Conservation (phyloP, 2,797 vertebrate species). For the Periophthalmus magnuspinnatus region DNA sequence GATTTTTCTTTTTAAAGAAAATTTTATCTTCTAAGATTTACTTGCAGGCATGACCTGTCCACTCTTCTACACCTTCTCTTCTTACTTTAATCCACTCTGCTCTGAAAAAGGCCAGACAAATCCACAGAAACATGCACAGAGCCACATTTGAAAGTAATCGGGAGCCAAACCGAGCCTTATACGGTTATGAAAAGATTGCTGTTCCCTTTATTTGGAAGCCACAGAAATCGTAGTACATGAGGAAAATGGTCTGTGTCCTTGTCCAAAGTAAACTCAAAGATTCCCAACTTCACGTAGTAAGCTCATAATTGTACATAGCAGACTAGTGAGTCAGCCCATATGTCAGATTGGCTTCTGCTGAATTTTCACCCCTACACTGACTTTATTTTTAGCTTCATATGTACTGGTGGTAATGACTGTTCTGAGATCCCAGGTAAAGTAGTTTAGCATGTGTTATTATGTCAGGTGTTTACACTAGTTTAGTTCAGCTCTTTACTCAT, state of each 20-base stretch:
- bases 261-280: slow-evolving; percentile 68
- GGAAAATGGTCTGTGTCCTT: slow-evolving; percentile 31
- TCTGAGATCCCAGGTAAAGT: slow-evolving; percentile 1
- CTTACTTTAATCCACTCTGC: slow-evolving; percentile 21
- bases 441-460: neutral
- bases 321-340: slow-evolving; percentile 49
- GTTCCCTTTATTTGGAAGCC: slow-evolving; percentile 58
- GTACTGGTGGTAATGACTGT: neutral
- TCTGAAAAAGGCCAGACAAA: slow-evolving; percentile 32
- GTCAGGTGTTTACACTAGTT: neutral
- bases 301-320: slow-evolving; percentile 53
- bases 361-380: slow-evolving; percentile 20
- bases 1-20: no score
- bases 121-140: slow-evolving; percentile 21
- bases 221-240: slow-evolving; percentile 45
- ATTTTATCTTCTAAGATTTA: no score
- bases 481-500: neutral
- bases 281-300: slow-evolving; percentile 56
- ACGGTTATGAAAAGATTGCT: slow-evolving; percentile 44
- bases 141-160: slow-evolving; percentile 31
- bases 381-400: slow-evolving; percentile 10
- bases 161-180: slow-evolving; percentile 61
- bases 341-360: slow-evolving; percentile 45
- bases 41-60: slow-evolving; percentile 1
- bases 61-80: slow-evolving; percentile 29